Percentiles rank a stretch among this genome's conserved stretches.
These are phyloP conservation scores for Tretioscincus oriximinensis DNA, from an alignment of 2,113 vertebrate species.

Conservation along the genomic window DNA sequence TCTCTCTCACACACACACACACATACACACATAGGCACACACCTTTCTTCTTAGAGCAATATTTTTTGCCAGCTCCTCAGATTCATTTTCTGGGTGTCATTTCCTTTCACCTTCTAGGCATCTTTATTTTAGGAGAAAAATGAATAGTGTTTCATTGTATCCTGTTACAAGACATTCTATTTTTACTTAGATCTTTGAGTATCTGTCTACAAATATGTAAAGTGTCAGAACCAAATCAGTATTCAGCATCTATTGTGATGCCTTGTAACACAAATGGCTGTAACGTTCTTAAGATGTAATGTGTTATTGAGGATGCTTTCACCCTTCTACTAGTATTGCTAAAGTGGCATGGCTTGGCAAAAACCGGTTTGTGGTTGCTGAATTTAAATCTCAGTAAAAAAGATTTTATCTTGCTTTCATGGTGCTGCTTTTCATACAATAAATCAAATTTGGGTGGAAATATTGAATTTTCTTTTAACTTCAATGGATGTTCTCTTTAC, in stretches of 20 bases:
- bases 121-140: not conserved
- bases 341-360: not conserved
- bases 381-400: not conserved
- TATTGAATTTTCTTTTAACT: not conserved
- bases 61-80: not conserved
- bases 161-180: not conserved
- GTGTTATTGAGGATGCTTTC: slow-evolving; percentile 4
- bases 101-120: not conserved
- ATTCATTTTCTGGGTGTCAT: slow-evolving; percentile 8
- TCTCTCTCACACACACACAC: not conserved
- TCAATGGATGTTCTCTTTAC: not conserved
- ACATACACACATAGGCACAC: not conserved
- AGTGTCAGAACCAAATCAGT: not conserved
- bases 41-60: slow-evolving; percentile 11
- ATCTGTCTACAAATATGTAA: slow-evolving; percentile 26
- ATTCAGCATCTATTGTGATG: slow-evolving; percentile 9
- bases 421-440: not conserved
- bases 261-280: slow-evolving; percentile 1
- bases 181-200: accelerated
- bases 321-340: not conserved
- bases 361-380: slow-evolving; percentile 22
- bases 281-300: slow-evolving; percentile 2
- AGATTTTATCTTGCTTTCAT: slow-evolving; percentile 4
- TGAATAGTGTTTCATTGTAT: not conserved
- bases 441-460: not conserved